Evolutionary conservation across 2,113 vertebrate genomes (phyloP), one percentile per base, ranked within the genome.

Genomic region (Oxygymnocypris stewartii): DNA sequence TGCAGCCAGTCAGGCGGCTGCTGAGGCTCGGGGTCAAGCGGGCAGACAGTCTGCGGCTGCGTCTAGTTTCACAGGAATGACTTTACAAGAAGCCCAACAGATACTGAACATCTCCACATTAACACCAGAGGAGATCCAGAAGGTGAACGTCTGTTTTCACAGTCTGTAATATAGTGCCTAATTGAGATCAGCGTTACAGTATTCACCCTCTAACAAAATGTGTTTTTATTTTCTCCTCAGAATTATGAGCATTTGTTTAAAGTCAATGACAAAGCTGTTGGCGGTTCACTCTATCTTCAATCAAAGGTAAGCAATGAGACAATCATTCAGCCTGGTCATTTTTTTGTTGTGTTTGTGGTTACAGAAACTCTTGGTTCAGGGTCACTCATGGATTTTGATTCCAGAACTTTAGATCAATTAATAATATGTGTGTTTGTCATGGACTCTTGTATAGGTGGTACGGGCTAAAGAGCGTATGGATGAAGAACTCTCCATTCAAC

Each of bases 231-330:
- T 35, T 84, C 23, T 86, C 86, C 76, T 2, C 94, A 99, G 98
- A 99, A 95, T 89, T 99, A 97, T 0, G 96, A 99, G 14, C 97
- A 99, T 90, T 94, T 99, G 44, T 99, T 99, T 92, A 99, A 99
- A 94, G 97, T 95, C 88, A 99, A 99, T 0, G 97, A 99, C 92
- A 99, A 97, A 83, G 88, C 95, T 0, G 95, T 96, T 76, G 98
- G 98, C 4, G 98, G 98, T 44, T 99, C 98, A 28, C 97, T 99
- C 92, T 99, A 99, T 89, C 76, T 99, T 23, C 98, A 99, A 88
- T 99, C 98, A 65, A 99, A 99, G 96, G 97, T 97, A 87, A 94
- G 54, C 51, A 40, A 49, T 40, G 16, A 40, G 3, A 14, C 65
- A 14, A 5, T 6, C 25, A 31, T 14, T 31, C 63, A 65, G 25